Conservation (phyloP, 2,113 vertebrate genomes). For the Malaclemys terrapin region DNA sequence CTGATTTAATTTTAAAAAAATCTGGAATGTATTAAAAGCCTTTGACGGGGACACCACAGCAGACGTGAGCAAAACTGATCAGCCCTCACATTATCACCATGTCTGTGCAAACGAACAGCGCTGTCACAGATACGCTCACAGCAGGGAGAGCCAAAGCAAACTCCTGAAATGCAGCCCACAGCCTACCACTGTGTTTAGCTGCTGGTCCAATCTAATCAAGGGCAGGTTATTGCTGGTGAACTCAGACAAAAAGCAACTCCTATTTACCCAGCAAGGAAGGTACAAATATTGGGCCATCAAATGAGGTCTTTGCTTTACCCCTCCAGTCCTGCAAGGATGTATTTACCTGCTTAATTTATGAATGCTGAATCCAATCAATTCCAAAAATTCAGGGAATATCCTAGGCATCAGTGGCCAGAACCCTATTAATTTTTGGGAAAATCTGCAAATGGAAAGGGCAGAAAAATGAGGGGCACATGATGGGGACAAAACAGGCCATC, state of each 20-base stretch:
- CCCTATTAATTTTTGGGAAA: not conserved
- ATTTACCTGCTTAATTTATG: not conserved
- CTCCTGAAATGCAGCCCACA: not conserved
- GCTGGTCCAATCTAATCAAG: not conserved
- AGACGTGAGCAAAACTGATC: not conserved
- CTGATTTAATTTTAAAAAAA: not conserved
- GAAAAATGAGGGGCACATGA: not conserved
- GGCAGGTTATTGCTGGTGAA: not conserved
- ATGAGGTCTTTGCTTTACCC: not conserved
- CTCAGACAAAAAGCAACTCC: not conserved
- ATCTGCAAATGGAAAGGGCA: not conserved
- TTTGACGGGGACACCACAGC: not conserved
- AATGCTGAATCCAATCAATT: not conserved
- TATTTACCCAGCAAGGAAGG: not conserved
- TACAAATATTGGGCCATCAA: not conserved
- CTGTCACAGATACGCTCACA: not conserved
- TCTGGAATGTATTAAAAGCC: not conserved
- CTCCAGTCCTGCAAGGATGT: not conserved
- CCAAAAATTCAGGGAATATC: not conserved
- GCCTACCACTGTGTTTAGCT: not conserved
- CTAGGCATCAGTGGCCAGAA: not conserved
- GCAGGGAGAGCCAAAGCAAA: not conserved
- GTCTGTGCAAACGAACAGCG: not conserved
- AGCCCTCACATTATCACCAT: not conserved
- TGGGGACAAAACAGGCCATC: not conserved